Conservation (phyloP, 2,113 vertebrate species). For the Peromyscus leucopus region DNA sequence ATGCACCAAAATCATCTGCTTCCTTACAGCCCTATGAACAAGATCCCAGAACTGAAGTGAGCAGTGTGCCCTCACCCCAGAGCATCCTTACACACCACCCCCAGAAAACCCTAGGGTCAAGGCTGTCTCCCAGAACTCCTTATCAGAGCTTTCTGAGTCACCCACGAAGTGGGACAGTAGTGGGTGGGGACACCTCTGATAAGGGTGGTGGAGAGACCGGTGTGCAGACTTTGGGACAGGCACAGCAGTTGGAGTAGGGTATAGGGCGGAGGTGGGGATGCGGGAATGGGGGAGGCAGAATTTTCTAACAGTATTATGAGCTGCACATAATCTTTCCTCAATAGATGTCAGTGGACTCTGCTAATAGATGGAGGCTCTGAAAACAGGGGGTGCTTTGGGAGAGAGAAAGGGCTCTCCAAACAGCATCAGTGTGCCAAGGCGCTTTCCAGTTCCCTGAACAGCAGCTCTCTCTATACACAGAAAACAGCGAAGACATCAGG, state of each 20-base stretch:
- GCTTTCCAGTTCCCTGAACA: background rate
- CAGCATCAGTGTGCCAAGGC: background rate
- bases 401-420: background rate
- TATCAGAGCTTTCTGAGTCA: background rate
- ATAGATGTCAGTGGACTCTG: background rate
- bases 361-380: background rate
- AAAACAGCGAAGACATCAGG: background rate
- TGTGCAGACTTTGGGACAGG: background rate
- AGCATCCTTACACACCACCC: too few species aligned
- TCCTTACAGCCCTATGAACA: background rate
- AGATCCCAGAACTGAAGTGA: background rate
- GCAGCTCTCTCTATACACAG: background rate
- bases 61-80: rapidly evolving
- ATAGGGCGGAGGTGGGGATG: background rate
- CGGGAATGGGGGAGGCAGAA: background rate
- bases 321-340: background rate
- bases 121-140: background rate
- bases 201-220: too few species aligned
- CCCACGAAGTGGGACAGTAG: background rate
- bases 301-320: background rate
- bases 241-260: background rate
- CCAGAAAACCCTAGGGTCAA: background rate
- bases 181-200: background rate
- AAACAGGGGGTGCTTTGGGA: background rate
- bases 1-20: background rate